Percentiles rank a stretch among this genome's conserved stretches.
phyloP scores from a whole-genome alignment of 2,888 invertebrate genomes.

The Tipula lateralis region DNA sequence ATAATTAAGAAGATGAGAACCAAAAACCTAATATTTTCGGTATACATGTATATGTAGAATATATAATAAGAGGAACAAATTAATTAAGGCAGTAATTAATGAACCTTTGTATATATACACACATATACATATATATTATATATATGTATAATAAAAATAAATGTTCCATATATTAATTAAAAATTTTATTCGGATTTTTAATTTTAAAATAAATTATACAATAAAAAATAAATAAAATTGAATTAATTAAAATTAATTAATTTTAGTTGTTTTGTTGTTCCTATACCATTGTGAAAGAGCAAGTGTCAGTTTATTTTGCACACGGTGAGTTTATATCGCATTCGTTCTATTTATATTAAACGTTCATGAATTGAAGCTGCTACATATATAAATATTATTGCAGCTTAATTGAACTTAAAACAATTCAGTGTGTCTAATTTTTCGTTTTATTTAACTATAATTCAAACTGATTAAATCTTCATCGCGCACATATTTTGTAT shows the following conservation, averaged over 20 bases:
- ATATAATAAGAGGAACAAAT: neutral
- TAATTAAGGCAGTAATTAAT: neutral
- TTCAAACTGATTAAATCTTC: neutral
- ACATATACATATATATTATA: neutral
- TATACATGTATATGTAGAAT: neutral
- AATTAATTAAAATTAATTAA: constrained; percentile 11
- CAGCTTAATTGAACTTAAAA: neutral
- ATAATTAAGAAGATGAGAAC: neutral
- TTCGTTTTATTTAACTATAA: neutral
- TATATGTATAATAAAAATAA: neutral
- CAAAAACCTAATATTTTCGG: neutral
- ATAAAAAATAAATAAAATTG: neutral
- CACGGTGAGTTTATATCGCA: neutral
- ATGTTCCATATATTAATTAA: constrained; percentile 16
- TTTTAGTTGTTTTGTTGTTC: neutral
- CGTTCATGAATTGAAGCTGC: neutral
- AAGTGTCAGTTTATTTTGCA: neutral
- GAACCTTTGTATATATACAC: neutral
- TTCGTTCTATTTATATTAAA: neutral
- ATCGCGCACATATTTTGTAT: neutral
- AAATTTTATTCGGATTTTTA: neutral
- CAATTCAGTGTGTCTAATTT: neutral
- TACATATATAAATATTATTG: neutral
- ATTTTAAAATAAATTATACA: neutral
- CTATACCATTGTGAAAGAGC: neutral